Evolutionary conservation across 2,797 vertebrate genomes (phyloP).

Genomic region (Cottoperca gobio): DNA sequence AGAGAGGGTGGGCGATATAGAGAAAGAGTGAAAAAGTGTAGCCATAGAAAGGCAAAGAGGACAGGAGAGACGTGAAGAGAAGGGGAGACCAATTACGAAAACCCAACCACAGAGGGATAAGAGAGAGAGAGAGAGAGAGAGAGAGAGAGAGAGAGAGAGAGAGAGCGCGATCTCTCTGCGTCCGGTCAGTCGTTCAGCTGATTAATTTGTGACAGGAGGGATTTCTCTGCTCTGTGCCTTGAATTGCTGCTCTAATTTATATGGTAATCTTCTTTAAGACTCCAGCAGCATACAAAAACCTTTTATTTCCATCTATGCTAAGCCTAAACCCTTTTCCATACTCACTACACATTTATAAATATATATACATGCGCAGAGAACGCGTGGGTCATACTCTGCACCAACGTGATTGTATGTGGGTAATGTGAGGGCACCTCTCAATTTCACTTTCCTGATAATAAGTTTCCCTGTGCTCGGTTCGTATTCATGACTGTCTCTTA

Average conservation of each 20-base stretch:
- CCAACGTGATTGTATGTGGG: neutral
- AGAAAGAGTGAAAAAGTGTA: slow-evolving; percentile 21
- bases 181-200: slow-evolving; percentile 70
- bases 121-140: slow-evolving; percentile 42
- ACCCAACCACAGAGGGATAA: slow-evolving; percentile 41
- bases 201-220: slow-evolving; percentile 83
- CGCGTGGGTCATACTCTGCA: slow-evolving; percentile 6
- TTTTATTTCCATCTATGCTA: slow-evolving; percentile 66
- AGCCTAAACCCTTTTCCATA: slow-evolving; percentile 55
- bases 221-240: slow-evolving; percentile 73
- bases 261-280: slow-evolving; percentile 82
- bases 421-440: slow-evolving; percentile 8
- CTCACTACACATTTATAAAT: slow-evolving; percentile 36
- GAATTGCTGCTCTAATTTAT: slow-evolving; percentile 82
- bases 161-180: slow-evolving; percentile 58
- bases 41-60: slow-evolving; percentile 59
- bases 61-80: slow-evolving; percentile 46
- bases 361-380: slow-evolving; percentile 18
- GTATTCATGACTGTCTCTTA: slow-evolving; percentile 20
- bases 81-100: slow-evolving; percentile 60
- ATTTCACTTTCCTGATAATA: slow-evolving; percentile 21
- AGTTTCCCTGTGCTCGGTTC: neutral
- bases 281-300: slow-evolving; percentile 68
- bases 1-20: slow-evolving; percentile 14
- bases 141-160: slow-evolving; percentile 48